Percentiles rank a stretch among this genome's conserved stretches.
Evolutionary conservation across 1,140 invertebrate species (phyloP).

Genomic region (Euglossa dilemma): DNA sequence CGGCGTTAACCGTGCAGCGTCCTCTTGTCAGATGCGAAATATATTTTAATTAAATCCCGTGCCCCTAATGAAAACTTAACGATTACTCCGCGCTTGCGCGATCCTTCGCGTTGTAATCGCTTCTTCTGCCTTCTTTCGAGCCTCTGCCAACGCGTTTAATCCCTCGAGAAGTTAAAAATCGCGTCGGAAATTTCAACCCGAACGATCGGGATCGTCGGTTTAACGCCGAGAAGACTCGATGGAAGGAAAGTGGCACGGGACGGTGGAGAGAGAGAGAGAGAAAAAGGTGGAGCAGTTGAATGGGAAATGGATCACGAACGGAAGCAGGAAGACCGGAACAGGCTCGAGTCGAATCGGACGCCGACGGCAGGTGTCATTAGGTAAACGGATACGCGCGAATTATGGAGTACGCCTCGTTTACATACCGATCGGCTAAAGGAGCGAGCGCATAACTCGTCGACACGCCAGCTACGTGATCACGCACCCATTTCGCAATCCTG

Average conservation of each 20-base stretch:
- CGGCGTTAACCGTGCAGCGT: not conserved
- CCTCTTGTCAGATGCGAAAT: not conserved
- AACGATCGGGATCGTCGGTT: too few relatives aligned
- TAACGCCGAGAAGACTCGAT: too few relatives aligned
- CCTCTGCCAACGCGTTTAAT: too few relatives aligned
- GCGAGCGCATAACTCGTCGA: conserved; percentile 21
- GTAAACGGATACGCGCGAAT: conserved; percentile 44
- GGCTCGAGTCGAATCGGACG: not conserved
- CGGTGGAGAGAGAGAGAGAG: too few relatives aligned
- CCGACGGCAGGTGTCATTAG: conserved; percentile 24
- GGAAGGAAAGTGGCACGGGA: too few relatives aligned
- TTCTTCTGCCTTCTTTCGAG: too few relatives aligned
- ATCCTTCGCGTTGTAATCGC: not conserved
- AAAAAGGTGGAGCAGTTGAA: not conserved
- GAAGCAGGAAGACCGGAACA: conserved; percentile 5
- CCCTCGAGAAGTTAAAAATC: too few relatives aligned
- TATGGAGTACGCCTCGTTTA: conserved; percentile 37
- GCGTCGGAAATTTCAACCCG: too few relatives aligned
- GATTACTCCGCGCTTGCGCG: not conserved
- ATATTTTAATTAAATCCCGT: not conserved
- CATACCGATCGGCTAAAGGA: conserved; percentile 16
- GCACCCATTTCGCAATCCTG: conserved; percentile 16
- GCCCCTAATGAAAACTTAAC: not conserved
- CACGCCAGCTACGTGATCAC: conserved; percentile 24
- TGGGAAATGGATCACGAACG: not conserved